Evolutionary conservation across 2,888 invertebrate species (phyloP).

Genomic region (Glaucopsyche alexis): DNA sequence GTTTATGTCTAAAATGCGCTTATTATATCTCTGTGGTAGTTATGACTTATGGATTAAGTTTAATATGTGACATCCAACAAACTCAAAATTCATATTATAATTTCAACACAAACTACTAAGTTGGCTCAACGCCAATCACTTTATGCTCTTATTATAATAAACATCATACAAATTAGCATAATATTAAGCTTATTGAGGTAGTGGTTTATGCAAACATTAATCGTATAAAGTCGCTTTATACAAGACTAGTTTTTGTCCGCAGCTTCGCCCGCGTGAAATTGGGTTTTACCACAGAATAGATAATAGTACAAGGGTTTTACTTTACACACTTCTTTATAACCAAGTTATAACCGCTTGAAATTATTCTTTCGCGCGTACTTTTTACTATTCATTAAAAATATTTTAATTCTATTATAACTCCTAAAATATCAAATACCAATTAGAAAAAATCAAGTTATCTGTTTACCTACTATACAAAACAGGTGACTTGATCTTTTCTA

Average conservation of each 20-base stretch:
- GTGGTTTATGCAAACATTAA: slow-evolving; percentile 6
- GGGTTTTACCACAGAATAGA: too few species aligned
- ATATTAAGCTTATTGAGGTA: slow-evolving; percentile 19
- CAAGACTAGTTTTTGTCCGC: background rate
- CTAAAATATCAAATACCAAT: too few species aligned
- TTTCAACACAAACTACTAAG: background rate
- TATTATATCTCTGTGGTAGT: background rate
- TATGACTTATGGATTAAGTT: background rate
- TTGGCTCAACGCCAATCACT: slow-evolving; percentile 13
- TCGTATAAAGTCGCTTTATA: background rate
- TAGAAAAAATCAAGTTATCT: too few species aligned
- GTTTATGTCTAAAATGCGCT: background rate
- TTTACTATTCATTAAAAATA: too few species aligned
- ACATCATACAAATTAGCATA: slow-evolving; percentile 15
- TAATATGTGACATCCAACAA: background rate
- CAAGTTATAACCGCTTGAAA: background rate
- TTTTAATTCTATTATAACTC: too few species aligned
- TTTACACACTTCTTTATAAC: background rate
- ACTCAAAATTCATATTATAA: background rate
- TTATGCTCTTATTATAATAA: slow-evolving; percentile 12
- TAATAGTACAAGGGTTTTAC: too few species aligned
- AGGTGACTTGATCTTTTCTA: too few species aligned
- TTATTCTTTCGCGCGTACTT: too few species aligned
- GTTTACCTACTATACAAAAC: too few species aligned
- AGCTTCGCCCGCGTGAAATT: too few species aligned